Evolutionary conservation across 2,113 vertebrate species (phyloP), one percentile per base, ranked within the genome.

Genomic region (Chelonoidis abingdonii): DNA sequence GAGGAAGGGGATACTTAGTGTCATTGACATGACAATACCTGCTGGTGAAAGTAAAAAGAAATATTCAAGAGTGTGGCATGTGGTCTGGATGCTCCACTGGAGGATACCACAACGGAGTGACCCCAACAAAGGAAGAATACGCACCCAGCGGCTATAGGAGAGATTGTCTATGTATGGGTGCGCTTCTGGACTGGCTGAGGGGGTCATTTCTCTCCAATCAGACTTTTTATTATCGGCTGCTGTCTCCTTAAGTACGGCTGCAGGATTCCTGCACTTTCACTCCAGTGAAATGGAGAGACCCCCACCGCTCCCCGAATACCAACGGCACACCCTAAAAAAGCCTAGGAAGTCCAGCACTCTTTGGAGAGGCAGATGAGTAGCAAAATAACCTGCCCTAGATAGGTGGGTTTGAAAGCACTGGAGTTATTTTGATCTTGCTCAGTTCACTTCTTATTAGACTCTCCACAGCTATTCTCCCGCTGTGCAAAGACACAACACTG

Each of bases 331-430:
- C 65, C n/a, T 10, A 72, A 72, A 87, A 84, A 76, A 78, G 19
- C 35, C 6, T 16, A 16, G 31, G 62, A 65, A 65, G 62, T 17
- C 62, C 19, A 19, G 8, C 65, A 19, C n/a, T 38, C n/a, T 72
- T 21, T 76, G 13, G 5, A 80, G 53, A 31, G 25, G 44, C 14
- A 82, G 94, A 11, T 21, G 84, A 54, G 92, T 90, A 86, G 56
- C 41, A 80, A 80, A 82, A 44, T 41, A 92, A 83, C 7, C 9
- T 80, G 76, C 11, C 0, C 3, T 52, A 80, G 93, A 87, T 0
- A 76, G 24, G 9, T 38, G 65, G 9, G 62, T 31, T 56, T 86
- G 12, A 80, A 1, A 1, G 6, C 49, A 72, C 9, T 53, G 0
- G 65, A 72, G 17, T 38, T 72, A 17, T 14, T 69, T 69, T 72